Base-by-base conservation (phyloP, 2,797 vertebrate species). In the Danio albolineatus region DNA sequence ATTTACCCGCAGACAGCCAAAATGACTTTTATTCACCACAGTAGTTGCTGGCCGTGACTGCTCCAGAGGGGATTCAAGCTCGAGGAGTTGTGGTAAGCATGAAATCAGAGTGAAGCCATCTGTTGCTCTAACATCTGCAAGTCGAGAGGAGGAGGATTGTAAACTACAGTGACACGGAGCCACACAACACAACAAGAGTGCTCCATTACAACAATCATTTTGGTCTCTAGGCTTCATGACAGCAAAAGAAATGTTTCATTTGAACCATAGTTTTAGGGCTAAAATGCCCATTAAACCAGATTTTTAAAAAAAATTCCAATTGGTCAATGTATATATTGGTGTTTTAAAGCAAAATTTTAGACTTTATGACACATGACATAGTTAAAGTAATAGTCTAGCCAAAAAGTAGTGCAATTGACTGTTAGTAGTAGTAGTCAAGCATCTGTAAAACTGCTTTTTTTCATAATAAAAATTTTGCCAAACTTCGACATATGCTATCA, bases 1-100 rank as follows among this genome's bases (percentile, higher is more conserved):
- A 85, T 85, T 65, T 76, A 86, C 72, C 69, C 19, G 62, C 73
- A 46, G 78, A 77, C 36, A 39, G 38, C 61, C 38, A 72, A 72
- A 76, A 82, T 73, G 48, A 2, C 85, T 83, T 85, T 73, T 28
- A 81, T 21, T 73, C 59, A 46, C 60, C 36, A 36, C 7, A n/a
- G 7, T 73, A 64, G 65, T 56, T 74, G 56, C 65, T 73, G 76
- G 51, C n/a, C 17, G 28, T 66, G 54, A 49, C 65, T 61, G 62
- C 10, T 59, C 51, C 60, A 28, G 19, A 46, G 19, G 61, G 54
- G 65, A 82, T 79, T 19, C 75, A 76, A 49, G 48, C 17, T 64
- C 44, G 10, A 76, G 66, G 51, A 16, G 28, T 46, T 66, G 13
- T 73, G 61, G 46, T 44, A 60, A 46, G 56, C 64, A 67, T 57